Evolutionary conservation across 2,113 vertebrate species (phyloP), one percentile per base, ranked within the genome.

Genomic region (Taxidea taxus): DNA sequence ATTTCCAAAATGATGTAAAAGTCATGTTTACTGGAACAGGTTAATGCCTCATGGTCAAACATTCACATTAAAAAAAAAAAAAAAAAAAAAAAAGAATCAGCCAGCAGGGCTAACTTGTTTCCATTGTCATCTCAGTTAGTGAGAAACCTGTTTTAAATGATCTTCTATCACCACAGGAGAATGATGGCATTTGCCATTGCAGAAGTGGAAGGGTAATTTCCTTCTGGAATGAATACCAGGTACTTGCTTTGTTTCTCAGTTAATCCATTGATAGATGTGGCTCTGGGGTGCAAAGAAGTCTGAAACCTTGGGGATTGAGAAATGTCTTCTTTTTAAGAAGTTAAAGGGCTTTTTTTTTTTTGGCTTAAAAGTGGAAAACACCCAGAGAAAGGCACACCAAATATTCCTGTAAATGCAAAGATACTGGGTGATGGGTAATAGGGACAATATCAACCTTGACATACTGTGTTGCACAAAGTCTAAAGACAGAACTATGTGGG

Each of bases 61-160:
- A 54, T 82, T 62, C 77, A 64, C 42, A 39, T 87, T 34, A 86
- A 91, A 95, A 58, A 62, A 31, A 68, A 66, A 60, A 72, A 93
- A 31, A 58, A 88, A 90, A 95, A 51, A 91, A 95, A 51, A 64
- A 31, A 68, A 66, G 66, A 72, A 93, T 89, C 70, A 42, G 88
- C 70, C 84, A 91, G 6, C 23, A 72, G 37, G 12, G 21, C 39
- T 72, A 92, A 86, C 86, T 84, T 85, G 75, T 96, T 97, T 97
- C 96, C 72, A 94, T 94, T 95, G 94, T 97, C 94, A 92, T 78
- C 64, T 96, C 83, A 68, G 78, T 29, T 6, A 97, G 77, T n/a
- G 42, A 84, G 96, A 98, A 97, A n/a, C 21, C 0, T 8, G 44
- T 93, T 97, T 96, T 78, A 74, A 94, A 94, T 95, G 83, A 97